Evolutionary conservation across 2,797 vertebrate genomes (phyloP), one percentile per base, ranked within the genome.

Genomic region (Accipiter minullus): DNA sequence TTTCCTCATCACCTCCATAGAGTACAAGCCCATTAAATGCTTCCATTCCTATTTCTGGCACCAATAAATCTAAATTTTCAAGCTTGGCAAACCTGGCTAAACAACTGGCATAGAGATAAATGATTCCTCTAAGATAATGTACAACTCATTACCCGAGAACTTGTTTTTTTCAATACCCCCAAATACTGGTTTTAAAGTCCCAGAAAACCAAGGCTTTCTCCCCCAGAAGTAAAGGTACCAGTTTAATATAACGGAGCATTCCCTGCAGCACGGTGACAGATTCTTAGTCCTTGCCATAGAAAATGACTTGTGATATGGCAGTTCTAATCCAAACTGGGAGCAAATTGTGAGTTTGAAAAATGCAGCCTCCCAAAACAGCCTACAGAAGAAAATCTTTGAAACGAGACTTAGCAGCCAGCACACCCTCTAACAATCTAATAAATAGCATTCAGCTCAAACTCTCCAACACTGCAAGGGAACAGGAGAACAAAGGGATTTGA

Each of bases 11-110:
- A 86, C 96, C 94, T 97, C 97, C 90, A 80, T 62, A 91, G 86
- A 95, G 50, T 89, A 69, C 66, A 66, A 96, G 62, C 92, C 93
- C 89, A 93, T 97, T 98, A 97, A 98, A 97, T 79, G 83, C 80
- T 92, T 96, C 95, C 90, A 81, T 96, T 96, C 72, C 90, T 90
- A 91, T 93, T 97, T 97, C 84, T 98, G 98, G 96, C 95, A 96
- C 90, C 95, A 97, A 98, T 98, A 98, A 98, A 98, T 98, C 98
- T 98, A 97, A 97, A 98, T 98, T 98, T 98, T 97, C 97, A 95
- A 97, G 97, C 97, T 90, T 95, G 95, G 97, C 95, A 98, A 97
- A 95, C 89, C 59, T 74, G 50, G 89, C 86, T 97, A 97, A 98
- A 97, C 94, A 96, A 97, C 87, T 95, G 97, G 98, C 97, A 94